phyloP scores from a whole-genome alignment of 2,113 vertebrate genomes.

The Grammomys dolichurus region DNA sequence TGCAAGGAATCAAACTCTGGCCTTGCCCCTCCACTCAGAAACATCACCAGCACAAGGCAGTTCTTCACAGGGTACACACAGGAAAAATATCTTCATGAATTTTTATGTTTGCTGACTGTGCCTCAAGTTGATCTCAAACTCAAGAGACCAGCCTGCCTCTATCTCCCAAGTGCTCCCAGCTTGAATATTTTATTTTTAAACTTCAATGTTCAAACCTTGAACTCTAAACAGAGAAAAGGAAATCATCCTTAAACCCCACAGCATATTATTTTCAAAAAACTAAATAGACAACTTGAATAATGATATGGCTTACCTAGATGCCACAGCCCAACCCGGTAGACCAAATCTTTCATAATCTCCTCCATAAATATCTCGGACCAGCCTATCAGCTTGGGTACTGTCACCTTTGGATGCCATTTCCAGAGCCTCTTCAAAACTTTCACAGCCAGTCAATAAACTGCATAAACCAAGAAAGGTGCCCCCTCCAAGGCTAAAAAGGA shows the following conservation, averaged over 20 bases:
- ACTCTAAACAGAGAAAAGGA: not conserved
- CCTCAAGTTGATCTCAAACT: not conserved
- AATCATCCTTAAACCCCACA: conserved; percentile 22
- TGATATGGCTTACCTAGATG: conserved; percentile 87
- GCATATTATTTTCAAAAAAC: conserved; percentile 44
- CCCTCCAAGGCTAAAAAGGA: conserved; percentile 89
- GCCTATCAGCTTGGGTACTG: conserved; percentile 90
- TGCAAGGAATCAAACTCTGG: not conserved
- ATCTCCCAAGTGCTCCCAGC: not conserved
- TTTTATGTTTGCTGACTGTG: not conserved
- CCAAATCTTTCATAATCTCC: conserved; percentile 92
- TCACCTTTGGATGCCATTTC: conserved; percentile 92
- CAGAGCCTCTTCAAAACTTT: conserved; percentile 92
- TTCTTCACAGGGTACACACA: not conserved
- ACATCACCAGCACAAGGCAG: not conserved
- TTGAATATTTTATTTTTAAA: conserved; percentile 28
- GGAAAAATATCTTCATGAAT: not conserved
- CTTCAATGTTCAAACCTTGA: not conserved
- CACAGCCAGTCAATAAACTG: conserved; percentile 91
- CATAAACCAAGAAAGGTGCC: conserved; percentile 91
- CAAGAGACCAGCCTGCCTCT: not conserved
- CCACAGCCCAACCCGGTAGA: conserved; percentile 91
- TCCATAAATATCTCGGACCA: conserved; percentile 91
- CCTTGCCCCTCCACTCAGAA: not conserved
- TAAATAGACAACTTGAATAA: not conserved